These are phyloP conservation scores for Catocala nupta DNA, from an alignment of 2,888 invertebrate species.

Conservation along the genomic window DNA sequence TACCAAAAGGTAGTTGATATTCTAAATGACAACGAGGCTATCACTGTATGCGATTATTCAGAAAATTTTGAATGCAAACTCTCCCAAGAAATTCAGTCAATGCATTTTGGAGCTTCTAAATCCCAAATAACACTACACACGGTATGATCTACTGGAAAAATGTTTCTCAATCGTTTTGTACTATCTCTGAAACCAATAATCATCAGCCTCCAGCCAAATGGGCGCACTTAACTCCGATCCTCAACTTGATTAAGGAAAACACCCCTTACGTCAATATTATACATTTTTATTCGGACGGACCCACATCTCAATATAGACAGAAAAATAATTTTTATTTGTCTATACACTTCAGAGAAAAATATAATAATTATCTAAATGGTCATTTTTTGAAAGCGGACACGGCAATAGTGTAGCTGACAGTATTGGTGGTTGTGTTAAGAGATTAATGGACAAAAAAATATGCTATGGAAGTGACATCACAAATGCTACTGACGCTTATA, in stretches of 20 bases:
- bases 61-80: no score
- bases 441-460: not conserved
- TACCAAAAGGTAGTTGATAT: conserved; percentile 24
- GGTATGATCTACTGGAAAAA: conserved; percentile 37
- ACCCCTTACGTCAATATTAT: conserved; percentile 31
- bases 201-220: conserved; percentile 37
- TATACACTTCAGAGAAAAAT: not conserved
- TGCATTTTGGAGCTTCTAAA: conserved; percentile 49
- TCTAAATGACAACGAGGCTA: no score
- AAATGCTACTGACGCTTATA: conserved; percentile 29
- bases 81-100: conserved; percentile 39
- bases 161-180: conserved; percentile 38
- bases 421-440: not conserved
- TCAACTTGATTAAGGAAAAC: conserved; percentile 29
- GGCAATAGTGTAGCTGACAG: not conserved
- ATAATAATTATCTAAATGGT: not conserved
- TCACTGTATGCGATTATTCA: no score
- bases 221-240: conserved; percentile 32
- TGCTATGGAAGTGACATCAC: conserved; percentile 25
- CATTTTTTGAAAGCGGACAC: not conserved
- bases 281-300: conserved; percentile 51
- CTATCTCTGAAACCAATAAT: conserved; percentile 32
- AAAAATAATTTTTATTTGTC: conserved; percentile 5
- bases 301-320: conserved; percentile 29
- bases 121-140: conserved; percentile 41